Evolutionary conservation across 2,888 invertebrate species (phyloP).

Genomic region (Pollenia angustigena): DNA sequence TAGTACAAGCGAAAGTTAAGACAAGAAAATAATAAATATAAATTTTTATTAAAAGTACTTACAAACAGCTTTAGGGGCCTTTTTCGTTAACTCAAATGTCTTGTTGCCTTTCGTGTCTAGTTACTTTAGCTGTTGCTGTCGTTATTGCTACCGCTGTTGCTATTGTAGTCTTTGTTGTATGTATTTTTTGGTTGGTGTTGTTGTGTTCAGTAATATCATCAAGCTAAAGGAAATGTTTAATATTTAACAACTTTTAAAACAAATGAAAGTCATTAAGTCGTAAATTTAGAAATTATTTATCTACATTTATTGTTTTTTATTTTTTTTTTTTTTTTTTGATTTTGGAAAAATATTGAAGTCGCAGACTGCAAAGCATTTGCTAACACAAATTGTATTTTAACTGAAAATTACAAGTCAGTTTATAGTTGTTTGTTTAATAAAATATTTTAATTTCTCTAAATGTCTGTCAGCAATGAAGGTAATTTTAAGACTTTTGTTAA

Average conservation of each 20-base stretch:
- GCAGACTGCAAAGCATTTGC: too few species aligned
- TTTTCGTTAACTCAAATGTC: not conserved
- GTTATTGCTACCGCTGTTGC: not conserved
- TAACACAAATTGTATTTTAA: too few species aligned
- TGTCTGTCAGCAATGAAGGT: too few species aligned
- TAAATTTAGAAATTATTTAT: slow-evolving; percentile 41
- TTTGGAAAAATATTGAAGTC: too few species aligned
- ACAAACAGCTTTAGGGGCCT: slow-evolving; percentile 49
- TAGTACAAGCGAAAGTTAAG: slow-evolving; percentile 10
- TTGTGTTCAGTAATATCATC: slow-evolving; percentile 11
- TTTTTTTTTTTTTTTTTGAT: too few species aligned
- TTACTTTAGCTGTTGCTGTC: slow-evolving; percentile 29
- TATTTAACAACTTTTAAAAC: slow-evolving; percentile 29
- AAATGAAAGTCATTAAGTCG: slow-evolving; percentile 50
- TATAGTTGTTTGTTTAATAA: too few species aligned
- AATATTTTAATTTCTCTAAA: too few species aligned
- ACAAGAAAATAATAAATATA: slow-evolving; percentile 44
- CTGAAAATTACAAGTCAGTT: too few species aligned
- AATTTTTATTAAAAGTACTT: slow-evolving; percentile 67
- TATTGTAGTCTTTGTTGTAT: not conserved
- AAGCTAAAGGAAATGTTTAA: slow-evolving; percentile 23
- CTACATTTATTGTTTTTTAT: too few species aligned
- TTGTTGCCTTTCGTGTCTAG: not conserved
- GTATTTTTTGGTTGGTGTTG: not conserved
- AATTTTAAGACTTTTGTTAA: too few species aligned